Conservation (phyloP, 2,888 invertebrate genomes). For the Catonia carolina region DNA sequence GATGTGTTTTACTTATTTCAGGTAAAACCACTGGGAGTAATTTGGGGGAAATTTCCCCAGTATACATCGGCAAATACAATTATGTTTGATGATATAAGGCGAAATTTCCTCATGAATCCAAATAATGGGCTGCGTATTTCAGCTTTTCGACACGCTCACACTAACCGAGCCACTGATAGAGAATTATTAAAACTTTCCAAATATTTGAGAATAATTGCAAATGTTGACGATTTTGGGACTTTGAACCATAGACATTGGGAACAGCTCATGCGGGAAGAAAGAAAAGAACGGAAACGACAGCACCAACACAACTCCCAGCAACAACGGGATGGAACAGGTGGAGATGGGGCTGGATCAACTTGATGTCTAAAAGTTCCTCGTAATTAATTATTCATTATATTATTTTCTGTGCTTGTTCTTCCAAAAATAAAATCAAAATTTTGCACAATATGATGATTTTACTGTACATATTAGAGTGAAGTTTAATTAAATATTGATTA, state of each 20-base stretch:
- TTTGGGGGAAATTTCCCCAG: conserved; percentile 92
- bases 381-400: too few relatives aligned
- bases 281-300: conserved; percentile 10
- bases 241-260: conserved; percentile 93
- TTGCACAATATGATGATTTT: too few relatives aligned
- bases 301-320: too few relatives aligned
- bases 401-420: too few relatives aligned
- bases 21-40: conserved; percentile 92
- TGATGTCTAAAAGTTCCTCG: too few relatives aligned
- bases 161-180: conserved; percentile 74
- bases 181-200: conserved; percentile 74
- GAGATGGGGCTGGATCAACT: too few relatives aligned
- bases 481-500: too few relatives aligned
- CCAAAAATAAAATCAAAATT: too few relatives aligned
- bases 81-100: conserved; percentile 93
- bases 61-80: conserved; percentile 89
- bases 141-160: conserved; percentile 85
- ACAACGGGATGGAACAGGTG: too few relatives aligned
- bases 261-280: conserved; percentile 47
- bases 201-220: conserved; percentile 77
- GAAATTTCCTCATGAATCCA: conserved; percentile 97
- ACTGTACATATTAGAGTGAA: too few relatives aligned
- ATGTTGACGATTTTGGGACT: conserved; percentile 69
- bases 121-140: conserved; percentile 85
- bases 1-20: conserved; percentile 40